phyloP scores from a whole-genome alignment of 2,797 vertebrate genomes.

The Muscicapa striata region DNA sequence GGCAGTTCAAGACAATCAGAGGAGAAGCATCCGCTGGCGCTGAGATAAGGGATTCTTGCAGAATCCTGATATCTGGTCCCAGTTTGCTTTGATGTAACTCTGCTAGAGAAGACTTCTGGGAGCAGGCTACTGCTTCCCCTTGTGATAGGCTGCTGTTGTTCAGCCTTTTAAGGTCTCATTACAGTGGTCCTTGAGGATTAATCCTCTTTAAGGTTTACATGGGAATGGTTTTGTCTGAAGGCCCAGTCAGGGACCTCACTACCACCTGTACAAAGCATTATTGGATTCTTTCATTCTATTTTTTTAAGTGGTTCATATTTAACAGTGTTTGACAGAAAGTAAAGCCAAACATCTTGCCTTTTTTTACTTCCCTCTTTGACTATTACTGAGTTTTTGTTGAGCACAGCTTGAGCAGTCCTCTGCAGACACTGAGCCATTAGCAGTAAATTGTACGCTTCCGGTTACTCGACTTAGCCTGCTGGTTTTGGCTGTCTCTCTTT shows the following conservation, averaged over 20 bases:
- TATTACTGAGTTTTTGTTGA: slow-evolving; percentile 27
- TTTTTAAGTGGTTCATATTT: slow-evolving; percentile 21
- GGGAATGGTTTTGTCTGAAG: slow-evolving; percentile 84
- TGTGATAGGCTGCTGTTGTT: slow-evolving; percentile 78
- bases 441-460: not conserved
- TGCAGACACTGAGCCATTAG: slow-evolving; percentile 28
- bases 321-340: slow-evolving; percentile 32
- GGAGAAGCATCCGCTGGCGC: slow-evolving; percentile 87
- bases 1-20: slow-evolving; percentile 98
- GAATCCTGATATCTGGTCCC: slow-evolving; percentile 84
- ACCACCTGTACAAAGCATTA: slow-evolving; percentile 81
- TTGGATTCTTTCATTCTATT: not conserved
- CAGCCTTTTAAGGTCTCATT: slow-evolving; percentile 90
- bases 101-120: slow-evolving; percentile 82
- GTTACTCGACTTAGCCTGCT: slow-evolving; percentile 18
- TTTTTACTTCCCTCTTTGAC: slow-evolving; percentile 32
- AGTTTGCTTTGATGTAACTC: slow-evolving; percentile 94
- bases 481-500: slow-evolving; percentile 29
- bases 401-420: slow-evolving; percentile 49
- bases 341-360: slow-evolving; percentile 13
- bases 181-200: slow-evolving; percentile 89
- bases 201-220: slow-evolving; percentile 94
- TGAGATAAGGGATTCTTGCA: slow-evolving; percentile 95
- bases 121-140: slow-evolving; percentile 72
- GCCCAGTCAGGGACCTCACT: slow-evolving; percentile 76